Percentiles rank a stretch among this genome's conserved stretches.
Evolutionary conservation across 2,113 vertebrate species (phyloP).

Genomic region (Prochilodus magdalenae): DNA sequence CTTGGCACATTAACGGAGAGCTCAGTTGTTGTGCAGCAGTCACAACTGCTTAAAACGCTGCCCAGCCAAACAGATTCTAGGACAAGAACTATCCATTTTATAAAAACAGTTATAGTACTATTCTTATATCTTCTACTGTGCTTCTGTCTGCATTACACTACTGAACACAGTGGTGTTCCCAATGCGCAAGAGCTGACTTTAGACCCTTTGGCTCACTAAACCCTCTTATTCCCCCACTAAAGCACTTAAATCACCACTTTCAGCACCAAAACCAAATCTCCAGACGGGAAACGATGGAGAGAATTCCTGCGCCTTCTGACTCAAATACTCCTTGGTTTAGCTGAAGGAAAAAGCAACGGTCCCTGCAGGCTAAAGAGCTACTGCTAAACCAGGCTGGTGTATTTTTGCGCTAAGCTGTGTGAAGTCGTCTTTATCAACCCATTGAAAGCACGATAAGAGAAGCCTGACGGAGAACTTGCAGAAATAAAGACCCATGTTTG

Average conservation of each 20-base stretch:
- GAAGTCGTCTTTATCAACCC: neutral
- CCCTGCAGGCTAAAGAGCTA: neutral
- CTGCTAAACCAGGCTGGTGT: neutral
- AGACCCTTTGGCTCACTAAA: slow-evolving; percentile 7
- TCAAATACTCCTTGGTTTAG: slow-evolving; percentile 49
- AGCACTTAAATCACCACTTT: slow-evolving; percentile 42
- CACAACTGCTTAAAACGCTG: too few species aligned
- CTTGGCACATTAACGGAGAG: too few species aligned
- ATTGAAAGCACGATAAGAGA: neutral
- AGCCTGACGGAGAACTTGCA: neutral
- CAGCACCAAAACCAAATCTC: slow-evolving; percentile 32
- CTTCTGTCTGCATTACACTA: neutral
- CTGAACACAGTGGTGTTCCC: neutral
- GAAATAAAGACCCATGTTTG: neutral
- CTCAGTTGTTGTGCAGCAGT: too few species aligned
- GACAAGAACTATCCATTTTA: too few species aligned
- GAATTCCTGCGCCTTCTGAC: slow-evolving; percentile 10
- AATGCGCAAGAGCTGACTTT: neutral
- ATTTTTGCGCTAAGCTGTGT: slow-evolving; percentile 3
- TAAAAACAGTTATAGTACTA: too few species aligned
- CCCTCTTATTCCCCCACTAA: slow-evolving; percentile 27
- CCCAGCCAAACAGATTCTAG: too few species aligned
- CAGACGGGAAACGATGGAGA: neutral
- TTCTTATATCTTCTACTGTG: neutral
- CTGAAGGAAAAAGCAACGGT: neutral